Evolutionary conservation across 2,113 vertebrate species (phyloP), one percentile per base, ranked within the genome.

Genomic region (Chloropsis hardwickii): DNA sequence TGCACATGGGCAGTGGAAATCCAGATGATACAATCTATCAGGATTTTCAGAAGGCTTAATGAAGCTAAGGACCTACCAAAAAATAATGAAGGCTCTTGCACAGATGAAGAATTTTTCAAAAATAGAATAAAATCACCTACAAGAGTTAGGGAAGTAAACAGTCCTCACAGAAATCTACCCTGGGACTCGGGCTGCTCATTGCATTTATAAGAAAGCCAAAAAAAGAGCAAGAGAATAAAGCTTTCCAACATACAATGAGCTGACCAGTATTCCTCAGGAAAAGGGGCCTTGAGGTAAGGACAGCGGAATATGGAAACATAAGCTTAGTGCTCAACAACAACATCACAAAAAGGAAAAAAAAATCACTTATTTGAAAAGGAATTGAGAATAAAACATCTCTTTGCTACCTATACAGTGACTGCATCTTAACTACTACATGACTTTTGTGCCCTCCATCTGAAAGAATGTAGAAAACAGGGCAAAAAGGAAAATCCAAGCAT

Each of bases 161-260:
- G 27, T 51, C 11, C 44, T 79, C 61, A 37, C 4, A 89, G 47
- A 91, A 24, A 47, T 48, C 72, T 62, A 47, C 47, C 35, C 29
- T 62, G 31, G n/a, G 31, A 86, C 28, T 69, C 0, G 0, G 33
- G 28, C 35, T 62, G 33, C 10, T 74, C 13, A 2, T 5, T 71
- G 61, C 18, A 84, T n/a, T 76, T 50, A 60, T 37, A 76, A 64
- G 10, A 39, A 71, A 85, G 28, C 18, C 44, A 82, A 66, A 85
- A 90, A 82, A 86, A 19, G 11, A 45, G 28, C 54, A 77, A 39
- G 79, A 92, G 47, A 92, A 88, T 39, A 90, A 86, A 83, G 21
- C 42, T 62, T 45, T 69, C 53, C 45, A 90, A 86, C 50, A 82
- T 13, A 70, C 24, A 81, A 39, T 70, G 22, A 70, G 18, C n/a